Percentiles rank a stretch among this genome's conserved stretches.
phyloP scores from a whole-genome alignment of 2,113 vertebrate genomes.

The Dicerorhinus sumatrensis region DNA sequence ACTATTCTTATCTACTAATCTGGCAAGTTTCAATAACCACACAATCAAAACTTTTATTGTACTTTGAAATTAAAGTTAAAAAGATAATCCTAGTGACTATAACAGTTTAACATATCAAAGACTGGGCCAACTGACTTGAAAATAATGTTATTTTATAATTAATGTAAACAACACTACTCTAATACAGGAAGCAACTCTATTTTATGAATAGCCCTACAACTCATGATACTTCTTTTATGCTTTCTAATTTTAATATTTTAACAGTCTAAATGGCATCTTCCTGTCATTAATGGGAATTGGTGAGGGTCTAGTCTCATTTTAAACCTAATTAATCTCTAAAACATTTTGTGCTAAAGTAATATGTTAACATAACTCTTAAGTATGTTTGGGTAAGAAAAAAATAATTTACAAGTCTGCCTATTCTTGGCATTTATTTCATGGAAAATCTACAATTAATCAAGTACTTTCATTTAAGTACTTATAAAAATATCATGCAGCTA shows the following conservation, averaged over 20 bases:
- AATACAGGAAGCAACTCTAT: slow-evolving; percentile 8
- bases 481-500: slow-evolving; percentile 12
- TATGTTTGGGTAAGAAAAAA: background rate
- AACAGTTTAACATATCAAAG: background rate
- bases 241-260: slow-evolving; percentile 49
- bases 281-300: background rate
- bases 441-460: slow-evolving; percentile 12
- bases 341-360: background rate
- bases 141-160: background rate
- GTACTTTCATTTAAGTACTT: background rate
- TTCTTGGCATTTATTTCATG: slow-evolving; percentile 39
- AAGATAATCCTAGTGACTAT: background rate
- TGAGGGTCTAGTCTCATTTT: background rate
- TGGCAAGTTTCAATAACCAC: background rate
- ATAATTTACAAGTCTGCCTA: background rate
- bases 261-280: background rate
- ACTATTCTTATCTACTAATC: background rate
- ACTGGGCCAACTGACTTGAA: background rate
- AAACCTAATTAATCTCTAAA: slow-evolving; percentile 13
- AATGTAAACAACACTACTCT: background rate
- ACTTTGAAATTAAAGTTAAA: background rate
- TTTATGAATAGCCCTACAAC: background rate
- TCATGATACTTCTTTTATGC: background rate
- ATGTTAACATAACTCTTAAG: background rate
- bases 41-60: background rate